Evolutionary conservation across 2,113 vertebrate species (phyloP).

Genomic region (Takifugu bimaculatus): DNA sequence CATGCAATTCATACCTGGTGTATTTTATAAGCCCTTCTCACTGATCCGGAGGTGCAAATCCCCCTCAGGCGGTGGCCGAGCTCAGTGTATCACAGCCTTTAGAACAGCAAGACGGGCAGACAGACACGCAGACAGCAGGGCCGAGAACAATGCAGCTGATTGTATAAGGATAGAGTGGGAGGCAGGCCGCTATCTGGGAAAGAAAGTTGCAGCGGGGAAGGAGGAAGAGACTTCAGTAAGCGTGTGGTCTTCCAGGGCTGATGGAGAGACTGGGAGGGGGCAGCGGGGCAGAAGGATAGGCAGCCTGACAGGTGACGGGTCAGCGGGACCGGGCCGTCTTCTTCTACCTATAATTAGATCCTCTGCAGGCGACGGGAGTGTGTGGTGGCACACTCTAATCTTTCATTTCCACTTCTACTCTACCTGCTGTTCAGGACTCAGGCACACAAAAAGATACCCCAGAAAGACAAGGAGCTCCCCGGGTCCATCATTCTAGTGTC

Average conservation of each 20-base stretch:
- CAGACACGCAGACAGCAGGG: slow-evolving; percentile 58
- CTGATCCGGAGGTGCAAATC: slow-evolving; percentile 69
- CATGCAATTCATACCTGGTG: slow-evolving; percentile 72
- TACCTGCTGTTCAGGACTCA: slow-evolving; percentile 75
- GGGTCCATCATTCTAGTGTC: slow-evolving; percentile 11
- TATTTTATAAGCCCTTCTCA: slow-evolving; percentile 68
- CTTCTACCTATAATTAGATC: slow-evolving; percentile 89
- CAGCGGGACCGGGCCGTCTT: slow-evolving; percentile 78
- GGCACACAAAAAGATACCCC: slow-evolving; percentile 51
- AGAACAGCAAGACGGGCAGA: slow-evolving; percentile 54
- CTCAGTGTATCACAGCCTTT: slow-evolving; percentile 66
- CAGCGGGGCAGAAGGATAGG: slow-evolving; percentile 61
- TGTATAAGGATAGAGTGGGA: slow-evolving; percentile 64
- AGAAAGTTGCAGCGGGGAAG: slow-evolving; percentile 60
- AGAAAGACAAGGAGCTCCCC: slow-evolving; percentile 20
- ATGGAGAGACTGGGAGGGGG: slow-evolving; percentile 50
- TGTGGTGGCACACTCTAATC: slow-evolving; percentile 77
- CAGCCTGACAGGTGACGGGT: slow-evolving; percentile 73
- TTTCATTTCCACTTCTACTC: slow-evolving; percentile 82
- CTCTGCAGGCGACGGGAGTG: slow-evolving; percentile 79
- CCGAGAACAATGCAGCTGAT: slow-evolving; percentile 64
- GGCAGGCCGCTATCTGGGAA: slow-evolving; percentile 62
- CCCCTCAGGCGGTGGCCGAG: slow-evolving; percentile 61
- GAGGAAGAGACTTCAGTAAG: slow-evolving; percentile 50
- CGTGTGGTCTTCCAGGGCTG: slow-evolving; percentile 28